These are phyloP conservation scores for Rhopalosiphum nymphaeae DNA, from an alignment of 2,888 invertebrate genomes.

Conservation along the genomic window DNA sequence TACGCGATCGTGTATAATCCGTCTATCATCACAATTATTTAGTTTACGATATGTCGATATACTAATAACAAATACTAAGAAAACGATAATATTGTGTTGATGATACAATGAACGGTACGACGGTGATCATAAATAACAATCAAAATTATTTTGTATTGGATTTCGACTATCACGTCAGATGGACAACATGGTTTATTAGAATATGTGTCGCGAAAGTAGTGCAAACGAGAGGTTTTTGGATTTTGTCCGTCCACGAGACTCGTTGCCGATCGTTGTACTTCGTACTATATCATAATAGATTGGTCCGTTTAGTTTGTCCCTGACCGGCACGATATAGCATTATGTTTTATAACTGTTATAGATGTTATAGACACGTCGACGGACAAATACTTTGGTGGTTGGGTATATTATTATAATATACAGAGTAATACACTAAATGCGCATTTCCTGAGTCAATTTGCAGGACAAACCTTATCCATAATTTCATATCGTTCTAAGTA, in stretches of 20 bases:
- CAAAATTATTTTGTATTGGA: not conserved
- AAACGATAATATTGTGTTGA: not conserved
- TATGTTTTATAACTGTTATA: not conserved
- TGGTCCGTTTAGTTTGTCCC: not conserved
- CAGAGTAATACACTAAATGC: not conserved
- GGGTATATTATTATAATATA: not conserved
- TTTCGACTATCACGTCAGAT: not conserved
- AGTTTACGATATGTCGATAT: not conserved
- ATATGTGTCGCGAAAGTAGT: not conserved
- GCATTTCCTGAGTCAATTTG: not conserved
- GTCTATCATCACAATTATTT: not conserved
- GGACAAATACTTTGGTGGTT: not conserved
- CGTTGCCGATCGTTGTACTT: not conserved
- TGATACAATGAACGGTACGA: not conserved
- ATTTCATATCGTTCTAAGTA: not conserved
- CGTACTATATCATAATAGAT: not conserved
- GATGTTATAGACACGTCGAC: not conserved
- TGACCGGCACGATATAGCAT: not conserved
- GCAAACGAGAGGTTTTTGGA: not conserved
- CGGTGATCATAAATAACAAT: not conserved
- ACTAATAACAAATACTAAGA: not conserved
- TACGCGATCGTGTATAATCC: not conserved
- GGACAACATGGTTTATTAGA: not conserved
- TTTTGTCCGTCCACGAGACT: not conserved
- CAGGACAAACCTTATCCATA: not conserved